A percentile compares a stretch with the other conserved stretches of the same genome.
Conservation (phyloP, 1,140 invertebrate species). For the Drosophila rufa region DNA sequence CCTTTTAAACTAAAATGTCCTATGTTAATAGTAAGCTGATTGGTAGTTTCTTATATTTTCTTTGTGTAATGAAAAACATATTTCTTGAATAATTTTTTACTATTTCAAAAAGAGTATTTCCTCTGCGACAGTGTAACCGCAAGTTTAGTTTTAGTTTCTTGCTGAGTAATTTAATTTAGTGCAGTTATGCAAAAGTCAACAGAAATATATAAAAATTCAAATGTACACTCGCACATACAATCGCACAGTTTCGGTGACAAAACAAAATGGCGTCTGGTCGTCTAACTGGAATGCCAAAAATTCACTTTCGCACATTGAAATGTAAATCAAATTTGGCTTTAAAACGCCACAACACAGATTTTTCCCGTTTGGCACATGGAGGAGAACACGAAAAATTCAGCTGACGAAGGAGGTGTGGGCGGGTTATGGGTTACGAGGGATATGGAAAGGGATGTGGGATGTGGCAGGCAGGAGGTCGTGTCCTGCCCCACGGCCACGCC, state of each 20-base stretch:
- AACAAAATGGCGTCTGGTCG: constrained; percentile 56
- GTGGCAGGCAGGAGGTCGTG: background rate
- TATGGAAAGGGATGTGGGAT: background rate
- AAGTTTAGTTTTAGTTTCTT: constrained; percentile 44
- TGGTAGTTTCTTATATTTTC: too few species aligned
- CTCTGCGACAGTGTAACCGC: background rate
- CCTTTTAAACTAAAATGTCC: too few species aligned
- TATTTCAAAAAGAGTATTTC: constrained; percentile 17
- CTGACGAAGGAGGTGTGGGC: constrained; percentile 31
- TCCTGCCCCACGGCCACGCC: constrained; percentile 16
- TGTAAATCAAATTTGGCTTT: constrained; percentile 79
- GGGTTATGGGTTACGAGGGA: constrained; percentile 25
- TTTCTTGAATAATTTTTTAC: too few species aligned
- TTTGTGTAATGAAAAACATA: too few species aligned
- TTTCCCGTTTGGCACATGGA: constrained; percentile 27
- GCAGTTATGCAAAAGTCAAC: constrained; percentile 74
- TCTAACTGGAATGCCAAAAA: constrained; percentile 66
- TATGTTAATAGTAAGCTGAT: too few species aligned
- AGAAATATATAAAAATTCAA: constrained; percentile 75
- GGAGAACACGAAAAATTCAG: constrained; percentile 52
- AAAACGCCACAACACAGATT: constrained; percentile 68
- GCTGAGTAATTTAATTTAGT: constrained; percentile 71
- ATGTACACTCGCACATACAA: constrained; percentile 25
- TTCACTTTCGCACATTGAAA: constrained; percentile 76
- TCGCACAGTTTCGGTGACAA: constrained; percentile 30